Evolutionary conservation across 2,113 vertebrate species (phyloP).

Genomic region (Antechinus flavipes): DNA sequence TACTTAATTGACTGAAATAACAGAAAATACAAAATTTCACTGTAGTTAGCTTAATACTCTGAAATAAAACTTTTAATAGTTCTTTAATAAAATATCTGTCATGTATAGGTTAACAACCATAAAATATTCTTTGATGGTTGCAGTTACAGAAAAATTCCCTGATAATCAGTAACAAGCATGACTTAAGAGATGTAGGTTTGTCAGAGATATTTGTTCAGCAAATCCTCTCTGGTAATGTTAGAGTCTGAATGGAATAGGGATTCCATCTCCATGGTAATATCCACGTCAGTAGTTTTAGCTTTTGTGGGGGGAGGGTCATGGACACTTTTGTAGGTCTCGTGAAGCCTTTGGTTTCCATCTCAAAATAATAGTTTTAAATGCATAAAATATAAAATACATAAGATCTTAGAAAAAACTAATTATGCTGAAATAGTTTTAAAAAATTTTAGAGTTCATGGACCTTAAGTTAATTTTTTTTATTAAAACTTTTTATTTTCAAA

Average conservation of each 20-base stretch:
- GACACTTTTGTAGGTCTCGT: background rate
- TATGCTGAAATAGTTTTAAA: background rate
- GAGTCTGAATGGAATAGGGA: background rate
- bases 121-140: background rate
- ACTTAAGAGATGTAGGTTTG: background rate
- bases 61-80: background rate
- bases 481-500: too few relatives aligned
- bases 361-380: background rate
- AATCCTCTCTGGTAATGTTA: background rate
- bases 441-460: background rate
- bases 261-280: background rate
- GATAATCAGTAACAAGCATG: background rate
- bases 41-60: background rate
- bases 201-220: background rate
- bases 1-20: background rate
- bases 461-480: too few relatives aligned
- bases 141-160: background rate
- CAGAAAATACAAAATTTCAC: background rate
- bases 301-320: background rate
- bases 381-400: background rate
- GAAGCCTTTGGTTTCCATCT: background rate
- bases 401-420: background rate
- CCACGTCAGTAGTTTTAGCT: background rate
- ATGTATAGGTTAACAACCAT: background rate
- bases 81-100: background rate